These are phyloP conservation scores for Lates calcarifer DNA, from an alignment of 2,113 vertebrate genomes.

Conservation along the genomic window DNA sequence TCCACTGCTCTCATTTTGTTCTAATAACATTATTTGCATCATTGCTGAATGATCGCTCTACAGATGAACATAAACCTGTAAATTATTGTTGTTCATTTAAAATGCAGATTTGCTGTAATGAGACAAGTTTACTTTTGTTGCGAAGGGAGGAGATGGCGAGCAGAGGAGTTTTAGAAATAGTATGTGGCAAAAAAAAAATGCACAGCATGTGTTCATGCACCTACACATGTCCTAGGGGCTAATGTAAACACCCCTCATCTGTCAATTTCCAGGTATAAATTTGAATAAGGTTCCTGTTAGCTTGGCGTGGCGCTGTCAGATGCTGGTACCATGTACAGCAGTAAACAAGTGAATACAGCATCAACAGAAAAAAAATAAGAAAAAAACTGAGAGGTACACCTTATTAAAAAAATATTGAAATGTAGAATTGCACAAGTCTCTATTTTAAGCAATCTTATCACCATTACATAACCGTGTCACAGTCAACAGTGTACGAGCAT, in stretches of 20 bases:
- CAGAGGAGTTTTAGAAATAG: constrained; percentile 8
- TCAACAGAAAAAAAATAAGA: background rate
- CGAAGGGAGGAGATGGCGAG: background rate
- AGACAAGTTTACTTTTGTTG: background rate
- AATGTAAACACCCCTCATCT: constrained; percentile 2
- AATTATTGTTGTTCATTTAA: constrained; percentile 3
- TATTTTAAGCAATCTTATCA: constrained; percentile 1
- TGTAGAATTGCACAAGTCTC: background rate
- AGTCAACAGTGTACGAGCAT: background rate
- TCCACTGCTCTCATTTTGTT: constrained; percentile 4
- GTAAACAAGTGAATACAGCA: background rate
- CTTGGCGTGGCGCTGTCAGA: background rate
- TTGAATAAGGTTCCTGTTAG: constrained; percentile 3
- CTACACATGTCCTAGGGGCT: background rate
- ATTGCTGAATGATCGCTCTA: constrained; percentile 5
- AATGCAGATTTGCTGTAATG: constrained; percentile 16
- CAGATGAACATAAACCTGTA: constrained; percentile 18
- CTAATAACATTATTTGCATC: constrained; percentile 12
- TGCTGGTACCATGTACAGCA: background rate
- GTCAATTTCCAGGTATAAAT: constrained; percentile 10
- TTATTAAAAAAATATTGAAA: background rate
- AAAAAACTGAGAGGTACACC: background rate
- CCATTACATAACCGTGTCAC: background rate
- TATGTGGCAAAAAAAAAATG: background rate
- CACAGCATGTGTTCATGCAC: background rate